Conservation (phyloP, 2,888 invertebrate species). For the Campoplex nolae region DNA sequence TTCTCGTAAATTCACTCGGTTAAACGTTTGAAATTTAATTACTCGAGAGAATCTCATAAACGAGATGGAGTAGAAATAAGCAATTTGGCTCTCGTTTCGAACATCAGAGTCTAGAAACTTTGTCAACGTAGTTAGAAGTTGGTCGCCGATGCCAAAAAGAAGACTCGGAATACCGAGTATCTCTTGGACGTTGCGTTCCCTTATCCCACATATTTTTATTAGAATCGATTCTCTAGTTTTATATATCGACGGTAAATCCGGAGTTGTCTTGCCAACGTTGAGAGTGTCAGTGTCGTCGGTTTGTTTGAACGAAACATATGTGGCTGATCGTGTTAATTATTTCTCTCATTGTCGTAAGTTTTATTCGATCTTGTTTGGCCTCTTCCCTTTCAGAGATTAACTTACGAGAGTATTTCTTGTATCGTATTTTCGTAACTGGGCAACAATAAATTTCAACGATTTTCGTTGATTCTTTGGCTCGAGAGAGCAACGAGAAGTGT, state of each 20-base stretch:
- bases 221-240: conserved; percentile 73
- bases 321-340: conserved; percentile 76
- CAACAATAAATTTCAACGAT: conserved; percentile 31
- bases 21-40: conserved; percentile 19
- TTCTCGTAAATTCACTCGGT: neutral
- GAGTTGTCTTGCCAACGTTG: conserved; percentile 64
- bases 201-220: conserved; percentile 77
- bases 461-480: conserved; percentile 8
- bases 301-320: conserved; percentile 75
- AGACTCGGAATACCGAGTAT: conserved; percentile 52
- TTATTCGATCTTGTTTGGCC: neutral
- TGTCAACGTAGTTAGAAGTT: conserved; percentile 72
- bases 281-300: conserved; percentile 75
- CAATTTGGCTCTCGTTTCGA: conserved; percentile 63
- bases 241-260: conserved; percentile 64
- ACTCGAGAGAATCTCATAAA: conserved; percentile 1
- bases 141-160: conserved; percentile 77
- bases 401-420: conserved; percentile 26
- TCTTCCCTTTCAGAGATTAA: neutral
- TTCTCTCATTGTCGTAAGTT: conserved; percentile 76
- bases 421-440: conserved; percentile 18
- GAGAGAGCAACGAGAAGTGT: neutral
- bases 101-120: conserved; percentile 35
- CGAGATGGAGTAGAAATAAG: conserved; percentile 21
- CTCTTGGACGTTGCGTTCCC: conserved; percentile 67